Conservation (phyloP, 2,113 vertebrate genomes). For the Mirza zaza region DNA sequence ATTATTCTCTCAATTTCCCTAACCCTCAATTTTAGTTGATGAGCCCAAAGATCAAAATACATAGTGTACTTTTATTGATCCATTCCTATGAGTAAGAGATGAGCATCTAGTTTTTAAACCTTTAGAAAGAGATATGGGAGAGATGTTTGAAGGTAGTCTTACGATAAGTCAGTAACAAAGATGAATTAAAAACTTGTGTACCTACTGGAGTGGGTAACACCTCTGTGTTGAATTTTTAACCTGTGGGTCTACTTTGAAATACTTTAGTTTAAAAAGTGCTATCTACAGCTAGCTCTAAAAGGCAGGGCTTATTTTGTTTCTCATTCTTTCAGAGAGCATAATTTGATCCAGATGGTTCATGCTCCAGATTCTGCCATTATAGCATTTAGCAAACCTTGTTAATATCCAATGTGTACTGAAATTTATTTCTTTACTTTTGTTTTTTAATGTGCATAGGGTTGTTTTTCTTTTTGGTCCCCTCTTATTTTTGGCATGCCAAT, state of each 20-base stretch:
- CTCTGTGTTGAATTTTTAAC: constrained; percentile 44
- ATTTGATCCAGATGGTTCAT: constrained; percentile 38
- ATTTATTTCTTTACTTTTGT: neutral
- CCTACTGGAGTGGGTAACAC: neutral
- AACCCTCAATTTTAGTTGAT: neutral
- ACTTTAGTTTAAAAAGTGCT: constrained; percentile 23
- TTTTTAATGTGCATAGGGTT: neutral
- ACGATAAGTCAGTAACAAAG: constrained; percentile 23
- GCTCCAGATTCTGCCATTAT: neutral
- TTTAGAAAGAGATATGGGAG: neutral
- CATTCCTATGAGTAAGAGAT: neutral
- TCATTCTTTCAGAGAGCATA: constrained; percentile 1
- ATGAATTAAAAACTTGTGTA: neutral
- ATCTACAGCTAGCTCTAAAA: constrained; percentile 3
- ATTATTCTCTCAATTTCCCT: constrained; percentile 5
- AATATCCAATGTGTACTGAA: neutral
- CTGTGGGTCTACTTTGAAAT: constrained; percentile 11
- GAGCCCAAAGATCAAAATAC: neutral
- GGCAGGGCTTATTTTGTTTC: neutral
- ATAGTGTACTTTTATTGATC: neutral
- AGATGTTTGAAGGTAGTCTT: neutral
- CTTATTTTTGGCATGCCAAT: neutral
- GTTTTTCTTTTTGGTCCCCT: neutral
- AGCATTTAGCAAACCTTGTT: neutral
- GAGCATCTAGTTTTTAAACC: neutral